phyloP scores from a whole-genome alignment of 2,113 vertebrate species.

The Mirza zaza region DNA sequence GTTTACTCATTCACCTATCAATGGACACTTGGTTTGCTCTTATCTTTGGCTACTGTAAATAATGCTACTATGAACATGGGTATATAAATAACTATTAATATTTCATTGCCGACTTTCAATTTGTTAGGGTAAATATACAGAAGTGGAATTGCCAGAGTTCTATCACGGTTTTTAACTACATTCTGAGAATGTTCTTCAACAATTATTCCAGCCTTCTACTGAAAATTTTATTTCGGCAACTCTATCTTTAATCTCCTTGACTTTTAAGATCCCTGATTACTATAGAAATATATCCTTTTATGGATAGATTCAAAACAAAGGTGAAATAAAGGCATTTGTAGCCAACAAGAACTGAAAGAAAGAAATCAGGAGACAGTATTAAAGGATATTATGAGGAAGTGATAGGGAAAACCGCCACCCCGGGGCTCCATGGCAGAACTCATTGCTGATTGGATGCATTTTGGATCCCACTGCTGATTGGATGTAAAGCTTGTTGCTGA shows the following conservation, averaged over 20 bases:
- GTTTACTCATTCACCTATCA: not conserved
- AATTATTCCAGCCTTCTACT: not conserved
- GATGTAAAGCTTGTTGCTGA: too few species aligned
- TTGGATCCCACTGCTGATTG: too few species aligned
- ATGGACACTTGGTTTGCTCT: not conserved
- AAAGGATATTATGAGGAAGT: not conserved
- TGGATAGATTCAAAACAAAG: not conserved
- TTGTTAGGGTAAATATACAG: not conserved
- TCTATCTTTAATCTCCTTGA: not conserved
- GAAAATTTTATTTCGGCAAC: not conserved
- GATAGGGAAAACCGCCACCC: too few species aligned
- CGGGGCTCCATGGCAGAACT: too few species aligned
- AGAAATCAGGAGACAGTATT: not conserved
- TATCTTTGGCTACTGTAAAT: not conserved
- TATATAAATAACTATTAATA: not conserved
- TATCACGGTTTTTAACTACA: not conserved
- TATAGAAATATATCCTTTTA: not conserved
- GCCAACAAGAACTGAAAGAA: not conserved
- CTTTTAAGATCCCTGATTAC: not conserved
- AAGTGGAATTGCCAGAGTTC: not conserved
- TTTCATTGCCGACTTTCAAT: not conserved
- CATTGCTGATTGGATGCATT: too few species aligned
- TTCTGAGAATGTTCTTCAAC: not conserved
- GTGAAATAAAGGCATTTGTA: not conserved
- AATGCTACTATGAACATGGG: not conserved